These are phyloP conservation scores for Glaucidium brasilianum DNA, from an alignment of 2,113 vertebrate genomes.

Conservation along the genomic window DNA sequence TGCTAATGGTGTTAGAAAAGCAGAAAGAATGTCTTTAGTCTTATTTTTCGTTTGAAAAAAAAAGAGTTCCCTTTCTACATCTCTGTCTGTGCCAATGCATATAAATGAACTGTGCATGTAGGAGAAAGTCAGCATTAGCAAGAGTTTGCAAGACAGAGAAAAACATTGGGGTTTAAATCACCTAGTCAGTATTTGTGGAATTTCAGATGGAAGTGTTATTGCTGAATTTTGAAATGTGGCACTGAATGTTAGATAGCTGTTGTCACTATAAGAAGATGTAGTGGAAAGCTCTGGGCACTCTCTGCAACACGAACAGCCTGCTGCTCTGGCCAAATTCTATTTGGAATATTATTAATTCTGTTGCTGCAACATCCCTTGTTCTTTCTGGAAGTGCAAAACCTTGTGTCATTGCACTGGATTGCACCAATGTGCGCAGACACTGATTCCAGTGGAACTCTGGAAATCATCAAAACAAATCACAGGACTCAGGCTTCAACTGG, in stretches of 20 bases:
- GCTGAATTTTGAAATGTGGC: not conserved
- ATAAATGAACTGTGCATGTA: not conserved
- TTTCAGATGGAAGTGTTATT: not conserved
- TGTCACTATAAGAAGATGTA: not conserved
- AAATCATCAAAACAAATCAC: not conserved
- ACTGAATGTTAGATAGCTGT: not conserved
- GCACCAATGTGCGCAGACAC: not conserved
- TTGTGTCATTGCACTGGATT: not conserved
- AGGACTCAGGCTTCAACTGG: not conserved
- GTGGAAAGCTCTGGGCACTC: not conserved
- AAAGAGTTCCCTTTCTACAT: not conserved
- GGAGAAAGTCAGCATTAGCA: not conserved
- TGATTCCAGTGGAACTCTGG: not conserved
- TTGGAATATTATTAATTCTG: not conserved
- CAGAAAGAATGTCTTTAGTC: not conserved
- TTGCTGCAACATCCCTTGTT: not conserved
- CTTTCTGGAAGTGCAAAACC: not conserved
- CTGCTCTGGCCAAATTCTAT: not conserved
- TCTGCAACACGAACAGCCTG: not conserved
- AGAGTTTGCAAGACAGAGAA: not conserved
- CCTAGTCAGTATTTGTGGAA: not conserved
- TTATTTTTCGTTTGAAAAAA: not conserved
- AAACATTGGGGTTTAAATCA: not conserved
- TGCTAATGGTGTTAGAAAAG: not conserved
- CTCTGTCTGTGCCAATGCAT: not conserved